Percentiles rank a stretch among this genome's conserved stretches.
Conservation (phyloP, 2,113 vertebrate species). For the Anolis carolinensis region DNA sequence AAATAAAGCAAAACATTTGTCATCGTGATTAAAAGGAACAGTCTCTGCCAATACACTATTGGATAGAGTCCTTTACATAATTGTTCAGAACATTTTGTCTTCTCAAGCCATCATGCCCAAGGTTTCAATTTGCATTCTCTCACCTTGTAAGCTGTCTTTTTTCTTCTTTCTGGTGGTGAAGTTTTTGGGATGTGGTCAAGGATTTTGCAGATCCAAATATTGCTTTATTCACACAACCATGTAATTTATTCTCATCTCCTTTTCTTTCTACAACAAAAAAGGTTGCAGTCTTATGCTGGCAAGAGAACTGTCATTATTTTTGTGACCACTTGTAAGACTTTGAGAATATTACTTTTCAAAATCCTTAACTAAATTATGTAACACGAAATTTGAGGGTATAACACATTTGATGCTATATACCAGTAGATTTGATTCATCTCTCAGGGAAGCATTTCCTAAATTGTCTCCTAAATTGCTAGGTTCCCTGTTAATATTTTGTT, state of each 20-base stretch:
- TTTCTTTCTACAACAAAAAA: not conserved
- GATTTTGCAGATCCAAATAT: not conserved
- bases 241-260: not conserved
- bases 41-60: slow-evolving; percentile 4
- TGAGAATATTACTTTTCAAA: not conserved
- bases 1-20: not conserved
- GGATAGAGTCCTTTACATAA: slow-evolving; percentile 16
- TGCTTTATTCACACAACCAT: not conserved
- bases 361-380: not conserved
- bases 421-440: not conserved
- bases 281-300: not conserved
- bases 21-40: slow-evolving; percentile 31
- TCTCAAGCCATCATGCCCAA: not conserved
- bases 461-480: no score
- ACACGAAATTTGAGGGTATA: not conserved
- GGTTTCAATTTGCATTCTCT: not conserved
- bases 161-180: not conserved
- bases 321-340: not conserved
- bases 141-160: not conserved
- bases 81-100: slow-evolving; percentile 28
- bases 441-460: not conserved
- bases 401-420: not conserved
- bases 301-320: not conserved
- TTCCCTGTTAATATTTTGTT: no score
- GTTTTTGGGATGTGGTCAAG: not conserved